phyloP scores from a whole-genome alignment of 1,140 invertebrate genomes.

The Aphelinus certus region DNA sequence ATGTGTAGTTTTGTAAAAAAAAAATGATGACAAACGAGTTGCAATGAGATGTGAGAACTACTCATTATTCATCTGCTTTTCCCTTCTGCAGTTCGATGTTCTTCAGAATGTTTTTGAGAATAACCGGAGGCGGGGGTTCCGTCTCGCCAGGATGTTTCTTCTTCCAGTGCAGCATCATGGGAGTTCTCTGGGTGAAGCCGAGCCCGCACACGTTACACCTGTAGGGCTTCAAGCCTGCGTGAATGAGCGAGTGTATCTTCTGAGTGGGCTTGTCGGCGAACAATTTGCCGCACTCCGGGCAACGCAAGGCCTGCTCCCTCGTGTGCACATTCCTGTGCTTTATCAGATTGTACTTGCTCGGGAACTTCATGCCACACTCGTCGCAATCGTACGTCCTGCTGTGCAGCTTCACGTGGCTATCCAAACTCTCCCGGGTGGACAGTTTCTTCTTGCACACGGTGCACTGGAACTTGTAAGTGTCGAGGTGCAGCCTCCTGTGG shows the following conservation, averaged over 20 bases:
- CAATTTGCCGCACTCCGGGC: slow-evolving; percentile 62
- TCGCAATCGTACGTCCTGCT: slow-evolving; percentile 72
- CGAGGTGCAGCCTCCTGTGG: slow-evolving; percentile 59
- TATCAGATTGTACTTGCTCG: slow-evolving; percentile 44
- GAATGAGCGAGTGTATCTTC: slow-evolving; percentile 47
- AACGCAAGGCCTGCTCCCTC: slow-evolving; percentile 61
- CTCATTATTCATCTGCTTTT: neutral
- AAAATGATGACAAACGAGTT: no score
- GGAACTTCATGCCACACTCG: slow-evolving; percentile 76
- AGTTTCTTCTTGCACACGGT: slow-evolving; percentile 59
- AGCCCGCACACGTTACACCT: slow-evolving; percentile 61
- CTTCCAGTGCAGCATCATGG: slow-evolving; percentile 48
- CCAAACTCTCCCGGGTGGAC: slow-evolving; percentile 62
- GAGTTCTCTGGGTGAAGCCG: slow-evolving; percentile 54
- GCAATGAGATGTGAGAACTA: neutral
- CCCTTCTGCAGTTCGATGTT: slow-evolving; percentile 4
- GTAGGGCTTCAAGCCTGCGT: slow-evolving; percentile 61
- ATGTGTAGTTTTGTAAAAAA: no score
- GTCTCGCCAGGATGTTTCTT: slow-evolving; percentile 58
- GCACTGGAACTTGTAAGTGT: slow-evolving; percentile 57
- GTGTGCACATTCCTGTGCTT: slow-evolving; percentile 58
- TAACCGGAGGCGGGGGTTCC: slow-evolving; percentile 38
- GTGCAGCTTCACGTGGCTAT: slow-evolving; percentile 64
- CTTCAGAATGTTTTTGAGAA: slow-evolving; percentile 37
- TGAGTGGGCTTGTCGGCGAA: slow-evolving; percentile 46